Base-by-base conservation (phyloP, 2,113 vertebrate species). In the Lathamus discolor region DNA sequence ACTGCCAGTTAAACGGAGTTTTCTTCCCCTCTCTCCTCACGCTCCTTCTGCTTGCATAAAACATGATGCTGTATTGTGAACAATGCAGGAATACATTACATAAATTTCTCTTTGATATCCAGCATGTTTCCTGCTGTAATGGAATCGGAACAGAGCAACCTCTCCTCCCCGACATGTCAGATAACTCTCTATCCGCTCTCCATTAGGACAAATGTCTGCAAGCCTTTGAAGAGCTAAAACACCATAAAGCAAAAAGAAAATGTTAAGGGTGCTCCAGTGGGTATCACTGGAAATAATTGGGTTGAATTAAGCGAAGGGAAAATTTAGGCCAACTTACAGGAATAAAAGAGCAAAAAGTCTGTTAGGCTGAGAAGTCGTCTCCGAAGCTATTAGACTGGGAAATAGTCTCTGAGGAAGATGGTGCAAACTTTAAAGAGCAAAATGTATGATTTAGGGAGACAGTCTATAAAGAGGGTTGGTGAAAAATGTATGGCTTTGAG, bases 81-180 rank as follows among this genome's bases (percentile, higher is more conserved):
- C 97, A 98, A 97, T 98, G 95, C 90, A 96, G 93, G 98, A 98
- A 98, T 98, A 97, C 93, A 98, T 98, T 98, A 98, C 97, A 98
- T 98, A 98, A 98, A 98, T 98, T 98, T 97, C 94, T 92, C 92
- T 98, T 97, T 98, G 97, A 98, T 98, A 98, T 96, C 96, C 86
- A 94, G 96, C 59, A 5, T 98, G 98, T 97, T 98, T 98, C 96
- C 95, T 92, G 70, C 95, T 97, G 96, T 98, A 98, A 98, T 96
- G 97, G 97, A 97, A 98, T 97, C 16, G 17, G 92, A 98, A 72
- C 90, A 97, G 97, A 97, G 97, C 96, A 88, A 81, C 95, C 94
- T 96, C 88, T 93, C 96, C 95, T 97, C 96, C 90, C 92, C 6
- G 2, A 97, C 76, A 83, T 81, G 96, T 94, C 96, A 97, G 94